Conservation (phyloP, 2,113 vertebrate species). For the Pluvialis apricaria region DNA sequence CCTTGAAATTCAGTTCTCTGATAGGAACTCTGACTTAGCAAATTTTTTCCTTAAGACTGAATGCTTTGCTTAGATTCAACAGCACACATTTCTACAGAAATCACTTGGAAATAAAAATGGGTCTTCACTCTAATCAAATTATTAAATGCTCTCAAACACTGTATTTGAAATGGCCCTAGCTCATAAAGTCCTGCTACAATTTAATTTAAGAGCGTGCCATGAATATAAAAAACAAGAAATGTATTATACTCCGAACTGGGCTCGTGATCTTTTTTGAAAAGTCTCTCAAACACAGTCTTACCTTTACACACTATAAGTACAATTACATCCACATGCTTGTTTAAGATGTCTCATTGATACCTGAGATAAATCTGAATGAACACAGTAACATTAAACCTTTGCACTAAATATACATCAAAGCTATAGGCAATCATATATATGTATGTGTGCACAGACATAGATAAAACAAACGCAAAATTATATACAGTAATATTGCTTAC, state of each 20-base stretch:
- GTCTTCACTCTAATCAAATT: neutral
- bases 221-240: neutral
- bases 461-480: neutral
- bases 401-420: neutral
- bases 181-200: neutral
- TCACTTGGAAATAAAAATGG: neutral
- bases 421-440: neutral
- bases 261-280: neutral
- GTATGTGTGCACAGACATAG: too few species aligned
- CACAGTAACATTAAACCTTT: neutral
- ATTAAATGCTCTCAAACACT: neutral
- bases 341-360: neutral
- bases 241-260: neutral
- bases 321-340: neutral
- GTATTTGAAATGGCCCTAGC: neutral
- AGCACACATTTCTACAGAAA: neutral
- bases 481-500: neutral
- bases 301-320: neutral
- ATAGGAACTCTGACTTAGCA: neutral
- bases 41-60: neutral
- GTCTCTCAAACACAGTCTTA: neutral
- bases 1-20: neutral
- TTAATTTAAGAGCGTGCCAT: neutral
- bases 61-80: neutral
- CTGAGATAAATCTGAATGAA: neutral